These are phyloP conservation scores for Cryptoleucopteryx plumbea DNA, from an alignment of 2,113 vertebrate species.

Conservation along the genomic window DNA sequence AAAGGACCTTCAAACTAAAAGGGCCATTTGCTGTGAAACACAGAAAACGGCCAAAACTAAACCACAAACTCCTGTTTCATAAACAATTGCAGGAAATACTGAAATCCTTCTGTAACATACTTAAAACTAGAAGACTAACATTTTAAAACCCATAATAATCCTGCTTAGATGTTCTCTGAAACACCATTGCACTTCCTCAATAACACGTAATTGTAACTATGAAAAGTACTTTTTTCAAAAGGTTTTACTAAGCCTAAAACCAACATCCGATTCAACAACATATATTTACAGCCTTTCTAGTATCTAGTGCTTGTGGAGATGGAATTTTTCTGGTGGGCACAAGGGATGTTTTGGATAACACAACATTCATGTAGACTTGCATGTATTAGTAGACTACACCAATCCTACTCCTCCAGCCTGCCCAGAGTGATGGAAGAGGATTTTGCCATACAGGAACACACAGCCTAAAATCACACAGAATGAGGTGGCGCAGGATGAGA, in stretches of 20 bases:
- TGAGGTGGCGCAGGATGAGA: not conserved
- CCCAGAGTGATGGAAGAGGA: not conserved
- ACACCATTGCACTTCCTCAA: not conserved
- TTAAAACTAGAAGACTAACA: conserved; percentile 35
- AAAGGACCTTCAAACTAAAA: conserved; percentile 19
- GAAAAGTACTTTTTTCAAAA: not conserved
- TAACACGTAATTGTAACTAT: not conserved
- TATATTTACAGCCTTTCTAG: not conserved
- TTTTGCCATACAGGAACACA: not conserved
- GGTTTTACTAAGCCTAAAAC: not conserved
- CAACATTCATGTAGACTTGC: not conserved
- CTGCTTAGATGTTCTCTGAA: not conserved
- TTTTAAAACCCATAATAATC: conserved; percentile 54
- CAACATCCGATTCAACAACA: not conserved
- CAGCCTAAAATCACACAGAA: not conserved
- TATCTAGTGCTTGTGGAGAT: not conserved
- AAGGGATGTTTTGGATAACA: not conserved
- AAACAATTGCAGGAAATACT: conserved; percentile 63
- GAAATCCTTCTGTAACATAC: conserved; percentile 47
- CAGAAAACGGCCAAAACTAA: conserved; percentile 30
- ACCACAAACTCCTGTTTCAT: conserved; percentile 40
- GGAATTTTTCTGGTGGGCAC: not conserved
- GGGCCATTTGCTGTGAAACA: not conserved
- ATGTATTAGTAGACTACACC: not conserved
- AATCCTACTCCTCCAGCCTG: not conserved